phyloP scores from a whole-genome alignment of 2,888 invertebrate species.

The Steinernema scapterisci region DNA sequence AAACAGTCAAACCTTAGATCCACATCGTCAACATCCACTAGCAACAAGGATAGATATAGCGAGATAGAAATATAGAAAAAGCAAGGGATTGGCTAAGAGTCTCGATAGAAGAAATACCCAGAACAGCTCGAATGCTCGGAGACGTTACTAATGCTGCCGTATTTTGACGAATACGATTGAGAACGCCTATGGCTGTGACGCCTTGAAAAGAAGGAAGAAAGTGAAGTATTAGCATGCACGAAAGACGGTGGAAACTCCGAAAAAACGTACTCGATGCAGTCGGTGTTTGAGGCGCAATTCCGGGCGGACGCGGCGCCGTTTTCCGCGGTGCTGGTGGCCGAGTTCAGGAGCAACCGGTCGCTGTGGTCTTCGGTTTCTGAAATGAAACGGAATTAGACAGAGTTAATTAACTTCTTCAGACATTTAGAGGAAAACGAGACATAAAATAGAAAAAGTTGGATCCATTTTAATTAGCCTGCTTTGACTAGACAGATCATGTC shows the following conservation, averaged over 20 bases:
- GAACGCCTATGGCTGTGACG: neutral
- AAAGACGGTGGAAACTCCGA: neutral
- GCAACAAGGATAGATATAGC: neutral
- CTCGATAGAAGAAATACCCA: neutral
- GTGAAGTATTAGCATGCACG: neutral
- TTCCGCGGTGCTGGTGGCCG: neutral
- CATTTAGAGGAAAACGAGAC: too few species aligned
- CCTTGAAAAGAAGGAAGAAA: constrained; percentile 6
- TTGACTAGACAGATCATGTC: too few species aligned
- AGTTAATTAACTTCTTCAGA: too few species aligned
- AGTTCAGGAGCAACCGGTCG: neutral
- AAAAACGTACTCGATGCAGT: constrained; percentile 23
- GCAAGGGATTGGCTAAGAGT: neutral
- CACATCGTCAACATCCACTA: neutral
- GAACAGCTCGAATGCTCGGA: constrained; percentile 2
- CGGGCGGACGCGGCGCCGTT: neutral
- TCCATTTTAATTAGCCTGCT: too few species aligned
- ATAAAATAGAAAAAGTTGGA: too few species aligned
- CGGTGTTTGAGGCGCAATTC: neutral
- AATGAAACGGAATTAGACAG: too few species aligned
- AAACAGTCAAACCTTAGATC: neutral
- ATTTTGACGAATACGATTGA: neutral
- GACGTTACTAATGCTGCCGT: constrained; percentile 25
- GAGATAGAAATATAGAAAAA: neutral
- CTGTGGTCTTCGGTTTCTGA: neutral